Base-by-base conservation (phyloP, 1,140 invertebrate genomes). In the Drosophila sturtevanti region DNA sequence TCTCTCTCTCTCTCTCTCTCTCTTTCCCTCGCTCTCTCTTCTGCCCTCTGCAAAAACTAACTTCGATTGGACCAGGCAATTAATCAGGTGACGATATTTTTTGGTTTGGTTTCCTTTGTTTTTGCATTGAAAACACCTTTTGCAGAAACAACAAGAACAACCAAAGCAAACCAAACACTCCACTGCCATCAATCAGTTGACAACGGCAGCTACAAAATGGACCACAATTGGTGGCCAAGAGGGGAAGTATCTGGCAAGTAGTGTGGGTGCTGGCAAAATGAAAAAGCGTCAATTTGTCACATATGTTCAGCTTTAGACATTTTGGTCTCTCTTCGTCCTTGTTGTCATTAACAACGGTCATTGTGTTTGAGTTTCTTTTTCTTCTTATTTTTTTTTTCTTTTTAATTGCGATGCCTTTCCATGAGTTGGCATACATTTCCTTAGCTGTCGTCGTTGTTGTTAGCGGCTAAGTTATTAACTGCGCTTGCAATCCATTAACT, bases 201-300 rank as follows among this genome's bases (percentile, higher is more conserved):
- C 68, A 74, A 59, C 48, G 48, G 34, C 75, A 75, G 52, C 55
- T 52, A 75, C 66, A 75, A 63, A 67, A 59, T 63, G 63, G 24
- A 63, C 54, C 64, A 63, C 51, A 34, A 58, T 31, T 18, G 55
- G 55, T n/a, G 66, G 51, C 56, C 38, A 68, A 34, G 37, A 21
- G 58, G 27, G 35, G 14, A 63, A 61, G 44, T 6, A 35, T 12
- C 22, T 38, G 55, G 55, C 52, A 37, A 67, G 64, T 76, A 79
- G 72, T 84, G 72, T 67, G 74, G 63, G 65, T 79, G 75, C 79
- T 61, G 63, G 76, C 82, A 55, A 89, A 87, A 87, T 87, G 89
- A 87, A 87, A 87, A 87, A 87, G 82, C 84, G 82, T 87, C 84
- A 87, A 87, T 87, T 87, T 87, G 84, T 87, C 82, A 87, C 82